Evolutionary conservation across 2,888 invertebrate species (phyloP).

Genomic region (Maniola hyperantus): DNA sequence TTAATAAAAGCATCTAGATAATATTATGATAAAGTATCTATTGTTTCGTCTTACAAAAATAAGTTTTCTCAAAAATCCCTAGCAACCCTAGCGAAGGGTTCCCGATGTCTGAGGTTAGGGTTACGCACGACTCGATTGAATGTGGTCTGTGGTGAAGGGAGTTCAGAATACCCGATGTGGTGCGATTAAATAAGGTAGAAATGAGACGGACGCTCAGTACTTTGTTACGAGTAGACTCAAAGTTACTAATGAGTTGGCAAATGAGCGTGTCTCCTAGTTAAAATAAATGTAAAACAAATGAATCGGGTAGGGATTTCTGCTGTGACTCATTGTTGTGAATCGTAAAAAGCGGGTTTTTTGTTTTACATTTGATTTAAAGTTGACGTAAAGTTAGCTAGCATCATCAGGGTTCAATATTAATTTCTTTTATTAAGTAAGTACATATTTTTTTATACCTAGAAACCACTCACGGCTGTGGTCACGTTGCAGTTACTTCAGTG

Average conservation of each 20-base stretch:
- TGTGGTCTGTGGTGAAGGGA: conserved; percentile 63
- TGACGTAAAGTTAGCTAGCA: not conserved
- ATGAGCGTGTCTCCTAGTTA: conserved; percentile 37
- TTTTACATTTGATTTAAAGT: not conserved
- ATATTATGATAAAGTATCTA: not conserved
- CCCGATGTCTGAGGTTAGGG: conserved; percentile 60
- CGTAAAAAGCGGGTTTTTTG: not conserved
- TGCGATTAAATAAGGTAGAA: conserved; percentile 56
- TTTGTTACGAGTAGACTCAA: conserved; percentile 35
- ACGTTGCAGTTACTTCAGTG: too few species aligned
- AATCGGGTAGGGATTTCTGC: conserved; percentile 4
- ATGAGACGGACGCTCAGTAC: conserved; percentile 42
- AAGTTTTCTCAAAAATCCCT: conserved; percentile 31
- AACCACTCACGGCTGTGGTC: too few species aligned
- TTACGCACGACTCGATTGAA: conserved; percentile 61
- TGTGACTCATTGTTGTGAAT: conserved; percentile 12
- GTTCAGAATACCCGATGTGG: conserved; percentile 51
- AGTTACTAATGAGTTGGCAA: conserved; percentile 42
- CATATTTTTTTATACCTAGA: too few species aligned
- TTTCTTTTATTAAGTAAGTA: too few species aligned
- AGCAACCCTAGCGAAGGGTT: conserved; percentile 12
- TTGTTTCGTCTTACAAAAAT: not conserved
- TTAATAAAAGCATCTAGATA: not conserved
- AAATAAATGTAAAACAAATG: conserved; percentile 34
- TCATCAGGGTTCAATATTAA: too few species aligned